Conservation (phyloP, 2,888 invertebrate genomes). For the Argyresthia albistria region DNA sequence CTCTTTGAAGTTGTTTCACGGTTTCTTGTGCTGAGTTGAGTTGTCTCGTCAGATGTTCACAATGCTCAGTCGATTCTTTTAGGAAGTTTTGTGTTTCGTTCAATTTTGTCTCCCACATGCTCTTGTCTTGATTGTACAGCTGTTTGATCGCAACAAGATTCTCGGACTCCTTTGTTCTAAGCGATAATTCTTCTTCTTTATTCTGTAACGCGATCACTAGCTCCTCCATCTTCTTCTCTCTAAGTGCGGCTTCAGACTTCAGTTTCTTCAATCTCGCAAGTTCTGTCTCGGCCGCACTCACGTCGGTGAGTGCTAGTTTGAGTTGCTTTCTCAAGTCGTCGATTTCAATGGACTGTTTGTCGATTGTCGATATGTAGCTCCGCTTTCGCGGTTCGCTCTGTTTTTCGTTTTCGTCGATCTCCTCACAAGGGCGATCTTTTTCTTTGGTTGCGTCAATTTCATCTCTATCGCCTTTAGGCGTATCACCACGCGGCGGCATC, state of each 20-base stretch:
- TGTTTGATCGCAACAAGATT: conserved; percentile 74
- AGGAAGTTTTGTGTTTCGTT: conserved; percentile 78
- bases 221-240: conserved; percentile 85
- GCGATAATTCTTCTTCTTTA: conserved; percentile 82
- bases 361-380: conserved; percentile 69
- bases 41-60: conserved; percentile 76
- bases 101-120: conserved; percentile 77
- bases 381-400: conserved; percentile 61
- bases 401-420: conserved; percentile 59
- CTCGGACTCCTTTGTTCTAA: conserved; percentile 80
- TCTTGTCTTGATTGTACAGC: conserved; percentile 75
- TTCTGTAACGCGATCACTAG: conserved; percentile 81
- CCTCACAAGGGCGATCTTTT: conserved; percentile 41
- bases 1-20: conserved; percentile 77
- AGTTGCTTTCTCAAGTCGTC: conserved; percentile 81
- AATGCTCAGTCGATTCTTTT: conserved; percentile 78
- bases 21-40: conserved; percentile 76
- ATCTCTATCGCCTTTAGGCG: conserved; percentile 69
- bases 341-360: conserved; percentile 78
- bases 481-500: conserved; percentile 62
- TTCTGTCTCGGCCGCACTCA: conserved; percentile 79
- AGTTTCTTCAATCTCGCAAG: conserved; percentile 79
- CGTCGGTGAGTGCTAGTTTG: conserved; percentile 73
- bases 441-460: conserved; percentile 69
- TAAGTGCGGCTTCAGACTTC: conserved; percentile 78